Evolutionary conservation across 2,888 invertebrate genomes (phyloP), one percentile per base, ranked within the genome.

Genomic region (Sericinus montela): DNA sequence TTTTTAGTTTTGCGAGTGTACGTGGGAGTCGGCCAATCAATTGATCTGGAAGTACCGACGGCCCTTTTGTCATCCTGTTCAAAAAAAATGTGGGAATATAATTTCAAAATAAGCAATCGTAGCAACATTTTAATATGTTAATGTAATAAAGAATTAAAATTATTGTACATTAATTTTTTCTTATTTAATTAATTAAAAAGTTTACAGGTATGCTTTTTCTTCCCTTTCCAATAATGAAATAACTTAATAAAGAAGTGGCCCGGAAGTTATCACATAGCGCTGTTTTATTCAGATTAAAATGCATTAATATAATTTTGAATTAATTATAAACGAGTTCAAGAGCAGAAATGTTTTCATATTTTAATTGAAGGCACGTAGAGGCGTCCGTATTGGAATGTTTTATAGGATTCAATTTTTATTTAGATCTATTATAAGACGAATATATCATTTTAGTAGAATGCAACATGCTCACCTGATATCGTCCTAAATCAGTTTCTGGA

Each of bases 261-360:
- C 40, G 29, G 39, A 49, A 44, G 35, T 35, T 40, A 34, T 23
- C 29, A 40, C 37, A 43, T 13, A 25, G 28, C 7, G 29, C 11
- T 19, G 37, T 16, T 48, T 38, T n/a, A 11, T 44, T 9, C 15
- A 29, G 39, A 43, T 48, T 38, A 48, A n/a, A 32, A 30, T 43
- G 23, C 38, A 34, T 43, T 43, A 48, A 15, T 16, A 38, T 43
- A 28, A 43, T 38, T 43, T 44, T 38, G 30, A 44, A 48, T 48
- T 42, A 16, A 48, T 43, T 42, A 48, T 32, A 32, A 28, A 29
- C 19, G 5, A 1, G 14, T 38, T 1, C 14, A 11, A 32, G 14
- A 3, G 25, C 15, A 28, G 41, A 14, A 3, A 16, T 19, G 28
- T 34, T 28, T 38, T 43, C 16, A 37, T 38, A 42, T 48, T 38